A percentile compares a stretch with the other conserved stretches of the same genome.
phyloP scores from a whole-genome alignment of 2,113 vertebrate genomes.

The Channa argus region DNA sequence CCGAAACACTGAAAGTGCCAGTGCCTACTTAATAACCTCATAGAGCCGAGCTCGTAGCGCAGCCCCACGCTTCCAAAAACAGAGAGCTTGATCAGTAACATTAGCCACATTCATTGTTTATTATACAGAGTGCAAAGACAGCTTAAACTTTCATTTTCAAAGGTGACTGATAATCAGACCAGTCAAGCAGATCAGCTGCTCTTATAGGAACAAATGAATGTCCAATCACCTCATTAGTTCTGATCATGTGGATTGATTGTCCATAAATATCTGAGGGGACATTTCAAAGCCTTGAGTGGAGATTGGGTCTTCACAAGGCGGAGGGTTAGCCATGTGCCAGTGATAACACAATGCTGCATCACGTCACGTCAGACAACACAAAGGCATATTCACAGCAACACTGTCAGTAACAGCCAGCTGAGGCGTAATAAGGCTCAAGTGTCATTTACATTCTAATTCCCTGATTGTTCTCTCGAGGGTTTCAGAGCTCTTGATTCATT shows the following conservation, averaged over 20 bases:
- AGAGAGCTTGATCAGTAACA: slow-evolving; percentile 12
- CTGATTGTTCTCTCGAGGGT: slow-evolving; percentile 21
- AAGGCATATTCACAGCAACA: slow-evolving; percentile 44
- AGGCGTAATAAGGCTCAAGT: slow-evolving; percentile 52
- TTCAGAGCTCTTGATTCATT: slow-evolving; percentile 42
- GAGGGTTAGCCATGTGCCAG: slow-evolving; percentile 50
- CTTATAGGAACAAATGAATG: neutral
- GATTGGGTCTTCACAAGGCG: slow-evolving; percentile 54
- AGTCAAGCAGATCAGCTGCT: neutral
- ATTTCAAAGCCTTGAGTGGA: slow-evolving; percentile 45
- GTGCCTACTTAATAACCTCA: slow-evolving; percentile 33
- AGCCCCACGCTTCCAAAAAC: neutral
- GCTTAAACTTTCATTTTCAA: neutral
- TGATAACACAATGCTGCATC: slow-evolving; percentile 44
- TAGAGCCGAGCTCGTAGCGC: slow-evolving; percentile 4
- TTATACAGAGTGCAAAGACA: neutral
- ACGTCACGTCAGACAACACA: slow-evolving; percentile 53
- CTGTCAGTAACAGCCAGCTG: slow-evolving; percentile 62
- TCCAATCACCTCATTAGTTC: slow-evolving; percentile 1
- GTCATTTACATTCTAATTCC: slow-evolving; percentile 44
- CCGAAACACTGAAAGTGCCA: slow-evolving; percentile 23
- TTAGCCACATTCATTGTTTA: neutral
- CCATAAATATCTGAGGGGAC: slow-evolving; percentile 54
- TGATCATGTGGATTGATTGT: slow-evolving; percentile 44
- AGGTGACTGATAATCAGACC: no score